phyloP scores from a whole-genome alignment of 2,113 vertebrate genomes.

The Sinocyclocheilus anophthalmus region DNA sequence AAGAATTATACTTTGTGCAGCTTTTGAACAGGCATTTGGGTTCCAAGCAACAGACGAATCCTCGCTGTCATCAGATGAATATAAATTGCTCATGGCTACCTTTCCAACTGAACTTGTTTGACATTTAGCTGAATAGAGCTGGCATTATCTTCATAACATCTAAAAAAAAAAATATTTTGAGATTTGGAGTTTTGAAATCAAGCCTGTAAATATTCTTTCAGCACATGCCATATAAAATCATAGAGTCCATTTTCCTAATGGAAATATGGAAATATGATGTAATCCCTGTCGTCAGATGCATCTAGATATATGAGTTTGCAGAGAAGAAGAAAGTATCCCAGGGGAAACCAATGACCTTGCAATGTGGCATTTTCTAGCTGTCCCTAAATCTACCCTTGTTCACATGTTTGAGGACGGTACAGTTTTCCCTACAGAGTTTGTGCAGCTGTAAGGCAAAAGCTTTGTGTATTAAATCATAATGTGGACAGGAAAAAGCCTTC shows the following conservation, averaged over 20 bases:
- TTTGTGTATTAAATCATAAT: constrained; percentile 47
- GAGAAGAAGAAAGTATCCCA: constrained; percentile 32
- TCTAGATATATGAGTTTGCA: constrained; percentile 9
- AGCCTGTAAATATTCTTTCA: neutral
- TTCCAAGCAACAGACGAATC: constrained; percentile 35
- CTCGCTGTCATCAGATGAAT: constrained; percentile 33
- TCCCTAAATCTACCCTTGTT: constrained; percentile 28
- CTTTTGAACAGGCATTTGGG: constrained; percentile 31
- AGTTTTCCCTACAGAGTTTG: constrained; percentile 11
- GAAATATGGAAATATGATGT: constrained; percentile 15
- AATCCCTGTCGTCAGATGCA: constrained; percentile 7
- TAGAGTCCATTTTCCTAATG: neutral
- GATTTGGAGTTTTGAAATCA: neutral
- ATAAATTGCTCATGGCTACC: constrained; percentile 13
- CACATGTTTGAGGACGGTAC: neutral
- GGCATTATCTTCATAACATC: neutral
- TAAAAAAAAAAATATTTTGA: neutral
- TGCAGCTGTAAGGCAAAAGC: constrained; percentile 46
- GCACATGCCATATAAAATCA: neutral
- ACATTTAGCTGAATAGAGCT: neutral
- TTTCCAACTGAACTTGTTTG: neutral
- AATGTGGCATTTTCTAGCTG: constrained; percentile 39
- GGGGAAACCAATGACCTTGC: constrained; percentile 53
- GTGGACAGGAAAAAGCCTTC: neutral
- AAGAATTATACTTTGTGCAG: neutral